Evolutionary conservation across 2,888 invertebrate species (phyloP), one percentile per base, ranked within the genome.

Genomic region (Calliopum simillimum): DNA sequence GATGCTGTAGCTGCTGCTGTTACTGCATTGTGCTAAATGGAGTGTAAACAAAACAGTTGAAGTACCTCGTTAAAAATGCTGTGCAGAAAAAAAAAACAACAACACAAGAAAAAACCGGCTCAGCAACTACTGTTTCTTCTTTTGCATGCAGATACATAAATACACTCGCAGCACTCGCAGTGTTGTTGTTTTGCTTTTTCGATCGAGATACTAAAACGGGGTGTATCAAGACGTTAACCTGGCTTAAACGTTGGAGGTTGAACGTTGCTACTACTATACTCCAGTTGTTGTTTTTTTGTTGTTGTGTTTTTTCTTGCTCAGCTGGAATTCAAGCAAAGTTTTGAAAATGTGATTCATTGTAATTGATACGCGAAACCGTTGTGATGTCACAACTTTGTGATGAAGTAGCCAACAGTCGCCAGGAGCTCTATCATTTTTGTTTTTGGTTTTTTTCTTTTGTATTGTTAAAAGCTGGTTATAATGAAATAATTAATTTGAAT

Each of bases 281-380:
- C 21, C 53, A 23, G 53, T 21, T 51, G 21, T n/a, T 19, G 21
- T 11, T 8, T 33, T 33, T 53, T 19, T 19, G 4, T 16, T 51
- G 12, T 19, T 55, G 55, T 55, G 16, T 53, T 53, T 53, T 56
- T 33, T 56, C 12, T 58, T 58, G 16, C 16, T 41, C 16, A 25
- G 53, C 23, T 23, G 53, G 53, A 21, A 53, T 58, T n/a, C 33
- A 5, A 13, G n/a, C n/a, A 3, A 25, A 41, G 56, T 33, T n/a
- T 25, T 46, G 12, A 14, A 25, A 19, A 49, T 44, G 41, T 70
- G 56, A 70, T 70, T 67, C 70, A 67, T 47, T 62, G 66, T 21
- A 67, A 62, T 62, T 67, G 67, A 70, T 62, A 70, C 66, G 66
- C 47, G 33, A 43, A 62, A 62, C 43, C 55, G 53, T 62, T 62